Evolutionary conservation across 1,140 invertebrate species (phyloP).

Genomic region (Frieseomelitta varia): DNA sequence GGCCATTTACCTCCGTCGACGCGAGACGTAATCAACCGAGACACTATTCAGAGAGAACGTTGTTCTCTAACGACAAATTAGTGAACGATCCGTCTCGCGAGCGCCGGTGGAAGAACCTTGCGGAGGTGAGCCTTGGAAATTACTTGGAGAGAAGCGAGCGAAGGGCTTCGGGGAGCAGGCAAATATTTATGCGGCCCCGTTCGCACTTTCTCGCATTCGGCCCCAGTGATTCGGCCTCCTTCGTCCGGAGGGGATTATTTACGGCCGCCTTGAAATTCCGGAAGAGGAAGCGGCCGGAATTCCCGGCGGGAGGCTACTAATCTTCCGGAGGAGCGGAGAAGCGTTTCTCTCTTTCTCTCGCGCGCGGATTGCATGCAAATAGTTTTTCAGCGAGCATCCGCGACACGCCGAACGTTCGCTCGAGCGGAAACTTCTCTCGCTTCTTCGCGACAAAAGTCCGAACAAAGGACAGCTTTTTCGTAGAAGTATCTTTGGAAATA

Average conservation of each 20-base stretch:
- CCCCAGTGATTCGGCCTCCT: conserved; percentile 6
- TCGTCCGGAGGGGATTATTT: background rate
- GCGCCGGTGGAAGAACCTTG: too few species aligned
- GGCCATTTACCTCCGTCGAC: background rate
- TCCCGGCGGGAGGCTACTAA: background rate
- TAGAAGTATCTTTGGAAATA: too few species aligned
- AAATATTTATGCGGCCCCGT: conserved; percentile 2
- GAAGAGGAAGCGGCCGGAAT: conserved; percentile 11
- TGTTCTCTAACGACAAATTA: background rate
- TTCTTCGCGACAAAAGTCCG: background rate
- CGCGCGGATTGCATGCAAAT: conserved; percentile 11
- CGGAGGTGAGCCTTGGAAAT: background rate
- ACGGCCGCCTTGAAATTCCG: conserved; percentile 16
- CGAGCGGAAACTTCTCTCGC: background rate
- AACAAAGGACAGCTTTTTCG: too few species aligned
- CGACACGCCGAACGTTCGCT: background rate
- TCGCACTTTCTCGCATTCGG: conserved; percentile 1
- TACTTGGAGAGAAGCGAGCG: too few species aligned
- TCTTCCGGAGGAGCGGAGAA: background rate
- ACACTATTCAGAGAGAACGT: background rate
- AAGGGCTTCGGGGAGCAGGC: background rate
- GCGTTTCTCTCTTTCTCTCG: too few species aligned
- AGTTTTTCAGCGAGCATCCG: background rate
- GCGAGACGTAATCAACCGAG: background rate
- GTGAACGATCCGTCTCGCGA: background rate